Evolutionary conservation across 2,797 vertebrate species (phyloP).

Genomic region (Crax fasciolata): DNA sequence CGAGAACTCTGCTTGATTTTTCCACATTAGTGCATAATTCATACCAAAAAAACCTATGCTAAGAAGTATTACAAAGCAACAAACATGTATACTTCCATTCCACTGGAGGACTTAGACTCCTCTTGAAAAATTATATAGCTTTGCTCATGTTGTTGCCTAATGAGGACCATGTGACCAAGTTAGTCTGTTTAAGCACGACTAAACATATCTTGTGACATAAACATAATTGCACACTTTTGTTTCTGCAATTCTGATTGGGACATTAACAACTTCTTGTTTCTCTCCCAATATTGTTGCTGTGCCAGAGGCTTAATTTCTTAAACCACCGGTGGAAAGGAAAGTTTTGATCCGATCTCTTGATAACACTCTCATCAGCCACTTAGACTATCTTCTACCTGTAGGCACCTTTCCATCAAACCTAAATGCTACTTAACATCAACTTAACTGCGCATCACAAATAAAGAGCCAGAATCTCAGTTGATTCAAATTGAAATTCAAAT

Average conservation of each 20-base stretch:
- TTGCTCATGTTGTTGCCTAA: conserved; percentile 74
- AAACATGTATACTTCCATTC: conserved; percentile 78
- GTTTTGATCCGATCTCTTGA: conserved; percentile 62
- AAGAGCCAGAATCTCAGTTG: conserved; percentile 52
- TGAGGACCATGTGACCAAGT: conserved; percentile 79
- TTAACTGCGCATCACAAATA: conserved; percentile 47
- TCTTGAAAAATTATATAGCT: conserved; percentile 74
- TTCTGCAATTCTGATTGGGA: conserved; percentile 63
- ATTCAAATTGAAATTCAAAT: conserved; percentile 15
- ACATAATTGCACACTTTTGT: conserved; percentile 54
- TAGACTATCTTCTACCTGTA: conserved; percentile 70
- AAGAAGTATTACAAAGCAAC: conserved; percentile 55
- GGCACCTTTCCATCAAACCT: conserved; percentile 46
- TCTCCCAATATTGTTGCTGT: conserved; percentile 24
- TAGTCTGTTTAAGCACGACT: conserved; percentile 78
- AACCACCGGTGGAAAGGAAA: conserved; percentile 74
- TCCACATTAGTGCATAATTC: conserved; percentile 61
- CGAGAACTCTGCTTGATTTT: conserved; percentile 75
- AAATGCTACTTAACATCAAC: not conserved
- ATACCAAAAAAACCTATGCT: conserved; percentile 44
- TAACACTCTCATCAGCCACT: conserved; percentile 54
- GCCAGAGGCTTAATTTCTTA: conserved; percentile 59
- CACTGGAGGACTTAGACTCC: conserved; percentile 67
- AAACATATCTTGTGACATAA: conserved; percentile 75
- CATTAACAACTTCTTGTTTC: conserved; percentile 46